Base-by-base conservation (phyloP, 2,888 invertebrate genomes). In the Odontocerum albicorne region DNA sequence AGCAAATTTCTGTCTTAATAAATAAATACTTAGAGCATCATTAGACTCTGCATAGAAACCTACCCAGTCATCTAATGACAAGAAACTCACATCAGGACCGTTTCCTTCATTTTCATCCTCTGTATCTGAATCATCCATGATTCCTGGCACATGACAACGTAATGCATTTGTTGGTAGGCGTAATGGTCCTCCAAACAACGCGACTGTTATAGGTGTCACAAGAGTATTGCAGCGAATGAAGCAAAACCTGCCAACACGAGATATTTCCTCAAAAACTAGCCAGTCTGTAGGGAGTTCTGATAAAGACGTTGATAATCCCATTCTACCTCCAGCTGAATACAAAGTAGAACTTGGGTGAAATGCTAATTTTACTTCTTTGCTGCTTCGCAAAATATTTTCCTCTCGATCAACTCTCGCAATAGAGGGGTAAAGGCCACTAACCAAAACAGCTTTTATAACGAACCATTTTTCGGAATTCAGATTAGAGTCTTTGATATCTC, bases 401-500 rank as follows among this genome's bases (percentile, higher is more conserved):
- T 82, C 81, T 10, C 86, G 72, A 67, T 89, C 87, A 1, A 89
- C 83, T 15, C 86, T 79, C 13, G 90, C 89, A 36, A 97, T 71
- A 64, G 92, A 91, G 0, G 98, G 97, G 72, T 96, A 97, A 55
- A 92, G 79, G 0, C 97, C 96, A 2, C 91, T 90, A 19, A 87
- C 85, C 22, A 97, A 75, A 1, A 92, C 92, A 0, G 92, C 90
- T 68, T 96, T 96, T 0, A 98, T 87, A 49, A 96, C 84, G 8
- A 92, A 87, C 93, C 93, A 94, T 67, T 88, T 88, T 64, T 90
- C 86, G 0, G 91, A 87, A 73, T 94, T 88, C 1, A 80, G 70
- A 72, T 96, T 96, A 31, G 93, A 79, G 66, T 91, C 90, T 62
- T 87, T 77, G 57, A 92, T 86, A 65, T 88, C 88, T 3, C 80